These are phyloP conservation scores for Sapajus apella DNA, from an alignment of 2,113 vertebrate genomes.

Conservation along the genomic window DNA sequence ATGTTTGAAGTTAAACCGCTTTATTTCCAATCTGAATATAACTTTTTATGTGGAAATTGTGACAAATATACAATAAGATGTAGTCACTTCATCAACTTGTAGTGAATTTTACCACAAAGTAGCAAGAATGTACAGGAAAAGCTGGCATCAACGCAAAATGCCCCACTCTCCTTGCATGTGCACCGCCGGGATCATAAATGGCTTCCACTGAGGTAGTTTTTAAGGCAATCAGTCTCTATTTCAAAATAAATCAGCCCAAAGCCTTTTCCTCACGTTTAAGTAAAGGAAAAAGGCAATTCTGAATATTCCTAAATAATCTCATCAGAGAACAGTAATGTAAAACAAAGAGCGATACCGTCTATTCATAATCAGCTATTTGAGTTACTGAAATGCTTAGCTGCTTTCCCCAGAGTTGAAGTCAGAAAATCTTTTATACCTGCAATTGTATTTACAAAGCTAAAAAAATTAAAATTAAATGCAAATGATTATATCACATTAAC, in stretches of 20 bases:
- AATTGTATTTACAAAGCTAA: not conserved
- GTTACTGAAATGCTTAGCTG: not conserved
- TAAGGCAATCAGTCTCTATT: conserved; percentile 44
- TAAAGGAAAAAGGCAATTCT: not conserved
- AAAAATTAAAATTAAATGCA: not conserved
- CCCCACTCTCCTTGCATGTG: not conserved
- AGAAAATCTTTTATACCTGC: not conserved
- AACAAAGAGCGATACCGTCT: not conserved
- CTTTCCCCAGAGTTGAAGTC: not conserved
- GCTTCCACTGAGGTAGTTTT: not conserved
- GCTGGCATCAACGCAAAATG: not conserved
- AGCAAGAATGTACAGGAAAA: conserved; percentile 4
- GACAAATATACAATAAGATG: not conserved
- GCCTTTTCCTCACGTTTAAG: conserved; percentile 11
- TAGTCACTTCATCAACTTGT: not conserved
- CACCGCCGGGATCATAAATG: not conserved
- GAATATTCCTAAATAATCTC: conserved; percentile 5
- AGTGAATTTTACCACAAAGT: not conserved
- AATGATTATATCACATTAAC: conserved; percentile 14
- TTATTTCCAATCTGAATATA: not conserved
- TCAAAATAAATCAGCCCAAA: conserved; percentile 44
- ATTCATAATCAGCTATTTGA: not conserved
- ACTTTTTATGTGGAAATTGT: not conserved
- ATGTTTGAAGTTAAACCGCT: not conserved
- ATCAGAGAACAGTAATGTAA: not conserved